Percentiles rank a stretch among this genome's conserved stretches.
These are phyloP conservation scores for Drosophila sordidula DNA, from an alignment of 2,888 invertebrate species.

Conservation along the genomic window DNA sequence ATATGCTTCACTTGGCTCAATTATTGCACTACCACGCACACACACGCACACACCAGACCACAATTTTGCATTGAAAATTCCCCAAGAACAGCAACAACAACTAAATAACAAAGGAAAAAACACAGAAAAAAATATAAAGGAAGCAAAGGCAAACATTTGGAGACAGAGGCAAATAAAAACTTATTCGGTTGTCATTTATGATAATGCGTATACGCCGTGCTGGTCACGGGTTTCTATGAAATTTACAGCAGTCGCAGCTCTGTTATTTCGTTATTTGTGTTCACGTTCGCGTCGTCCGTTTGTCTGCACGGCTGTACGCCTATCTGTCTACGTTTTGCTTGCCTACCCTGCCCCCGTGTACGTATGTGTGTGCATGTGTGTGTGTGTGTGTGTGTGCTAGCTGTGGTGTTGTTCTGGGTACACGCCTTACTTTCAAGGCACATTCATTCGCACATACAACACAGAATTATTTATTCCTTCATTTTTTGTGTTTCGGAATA, in stretches of 20 bases:
- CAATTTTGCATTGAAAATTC: constrained; percentile 6
- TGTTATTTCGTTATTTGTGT: constrained; percentile 36
- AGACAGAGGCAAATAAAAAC: constrained; percentile 48
- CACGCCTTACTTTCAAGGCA: constrained; percentile 68
- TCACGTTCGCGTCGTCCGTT: constrained; percentile 50
- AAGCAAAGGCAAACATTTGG: constrained; percentile 18
- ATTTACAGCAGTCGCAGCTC: constrained; percentile 36
- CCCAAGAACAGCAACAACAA: constrained; percentile 14
- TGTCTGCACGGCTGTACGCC: constrained; percentile 56
- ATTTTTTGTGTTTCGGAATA: background rate
- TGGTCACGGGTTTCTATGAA: constrained; percentile 47
- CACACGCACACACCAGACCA: background rate
- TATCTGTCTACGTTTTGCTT: constrained; percentile 64
- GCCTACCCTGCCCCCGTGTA: constrained; percentile 13
- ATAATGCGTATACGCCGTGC: constrained; percentile 64
- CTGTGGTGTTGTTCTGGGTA: constrained; percentile 43
- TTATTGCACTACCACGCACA: constrained; percentile 30
- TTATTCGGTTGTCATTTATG: constrained; percentile 62
- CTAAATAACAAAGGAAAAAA: constrained; percentile 6
- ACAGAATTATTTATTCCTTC: constrained; percentile 2
- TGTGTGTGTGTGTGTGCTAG: constrained; percentile 1
- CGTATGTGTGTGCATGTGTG: background rate
- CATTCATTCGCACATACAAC: constrained; percentile 24
- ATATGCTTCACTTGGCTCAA: constrained; percentile 24
- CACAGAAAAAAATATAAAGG: constrained; percentile 5